Conservation (phyloP, 2,797 vertebrate genomes). For the Hirundo rustica region DNA sequence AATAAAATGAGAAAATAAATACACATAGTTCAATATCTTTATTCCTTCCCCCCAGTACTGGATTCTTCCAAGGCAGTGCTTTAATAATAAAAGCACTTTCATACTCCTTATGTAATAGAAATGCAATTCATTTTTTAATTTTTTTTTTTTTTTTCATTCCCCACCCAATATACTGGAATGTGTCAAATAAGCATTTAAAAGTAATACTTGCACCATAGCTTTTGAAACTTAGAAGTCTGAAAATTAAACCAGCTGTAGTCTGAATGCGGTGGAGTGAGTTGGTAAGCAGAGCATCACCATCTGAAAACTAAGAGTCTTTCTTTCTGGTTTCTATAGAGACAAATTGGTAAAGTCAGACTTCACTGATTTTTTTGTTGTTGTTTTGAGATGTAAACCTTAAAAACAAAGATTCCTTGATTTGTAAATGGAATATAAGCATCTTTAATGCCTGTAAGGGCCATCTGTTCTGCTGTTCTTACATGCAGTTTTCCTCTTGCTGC, state of each 20-base stretch:
- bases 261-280: background rate
- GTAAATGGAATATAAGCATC: background rate
- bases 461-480: background rate
- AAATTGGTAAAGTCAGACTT: background rate
- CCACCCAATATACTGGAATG: background rate
- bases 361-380: background rate
- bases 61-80: background rate
- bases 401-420: background rate
- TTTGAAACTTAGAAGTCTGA: background rate
- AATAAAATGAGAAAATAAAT: background rate
- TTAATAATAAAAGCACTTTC: background rate
- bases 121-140: background rate
- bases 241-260: background rate
- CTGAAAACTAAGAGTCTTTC: background rate
- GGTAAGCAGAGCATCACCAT: background rate
- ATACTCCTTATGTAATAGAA: background rate
- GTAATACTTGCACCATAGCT: background rate
- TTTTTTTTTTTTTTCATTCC: background rate
- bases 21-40: background rate
- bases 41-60: background rate
- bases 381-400: background rate
- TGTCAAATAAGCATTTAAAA: background rate
- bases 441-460: background rate
- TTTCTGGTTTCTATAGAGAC: conserved; percentile 1
- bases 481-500: background rate